Evolutionary conservation across 37 sponge, comb jelly and placozoan species (phyloP).

Genomic region (Diacarnus erythraeanus): DNA sequence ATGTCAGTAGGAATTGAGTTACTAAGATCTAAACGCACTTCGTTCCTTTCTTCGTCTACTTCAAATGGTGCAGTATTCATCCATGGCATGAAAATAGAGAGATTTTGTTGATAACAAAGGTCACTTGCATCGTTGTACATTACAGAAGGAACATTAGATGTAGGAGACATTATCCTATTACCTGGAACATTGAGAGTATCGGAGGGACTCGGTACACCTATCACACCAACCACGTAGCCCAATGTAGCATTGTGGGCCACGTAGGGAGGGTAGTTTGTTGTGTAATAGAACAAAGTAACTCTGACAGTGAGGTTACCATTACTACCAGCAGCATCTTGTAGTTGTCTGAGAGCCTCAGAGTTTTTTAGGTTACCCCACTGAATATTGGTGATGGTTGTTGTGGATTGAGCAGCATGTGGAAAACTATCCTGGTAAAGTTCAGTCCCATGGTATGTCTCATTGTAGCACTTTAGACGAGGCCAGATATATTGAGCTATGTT

Average conservation of each 20-base stretch:
- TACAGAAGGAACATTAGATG: background rate
- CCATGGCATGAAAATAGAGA: constrained; percentile 7
- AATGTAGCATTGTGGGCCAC: background rate
- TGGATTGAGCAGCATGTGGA: background rate
- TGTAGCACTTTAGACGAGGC: background rate
- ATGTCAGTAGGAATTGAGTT: constrained; percentile 21
- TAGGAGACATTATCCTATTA: background rate
- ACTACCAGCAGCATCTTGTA: background rate
- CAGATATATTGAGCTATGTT: background rate
- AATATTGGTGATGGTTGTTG: background rate
- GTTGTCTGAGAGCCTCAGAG: background rate
- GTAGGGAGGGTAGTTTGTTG: background rate
- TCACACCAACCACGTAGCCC: constrained; percentile 27
- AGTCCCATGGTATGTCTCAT: background rate
- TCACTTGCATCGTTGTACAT: background rate
- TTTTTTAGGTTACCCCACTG: background rate
- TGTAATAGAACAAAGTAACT: constrained; percentile 15
- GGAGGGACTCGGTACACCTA: constrained; percentile 9
- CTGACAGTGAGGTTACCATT: background rate
- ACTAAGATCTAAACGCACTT: constrained; percentile 27
- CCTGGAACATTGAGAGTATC: constrained; percentile 43
- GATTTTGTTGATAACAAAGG: background rate
- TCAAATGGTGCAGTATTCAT: constrained; percentile 40
- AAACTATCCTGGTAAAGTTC: background rate
- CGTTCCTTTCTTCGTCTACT: background rate